Evolutionary conservation across 2,797 vertebrate genomes (phyloP), one percentile per base, ranked within the genome.

Genomic region (Notoglanidium macrostoma): DNA sequence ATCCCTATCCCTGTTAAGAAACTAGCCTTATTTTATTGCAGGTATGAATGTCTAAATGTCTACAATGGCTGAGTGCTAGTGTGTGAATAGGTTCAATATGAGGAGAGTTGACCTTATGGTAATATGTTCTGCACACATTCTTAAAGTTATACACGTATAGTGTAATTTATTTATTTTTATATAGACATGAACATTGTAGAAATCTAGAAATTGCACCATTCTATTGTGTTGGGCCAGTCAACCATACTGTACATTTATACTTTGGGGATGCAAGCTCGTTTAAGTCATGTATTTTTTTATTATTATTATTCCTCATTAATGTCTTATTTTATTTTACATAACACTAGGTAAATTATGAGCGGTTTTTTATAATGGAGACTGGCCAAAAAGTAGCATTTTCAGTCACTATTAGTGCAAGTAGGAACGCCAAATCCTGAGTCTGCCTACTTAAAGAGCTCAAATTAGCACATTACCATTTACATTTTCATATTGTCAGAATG

Each of bases 1-100:
- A 54, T 77, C 70, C 84, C 55, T 76, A 90, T 92, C 93, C 91
- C 92, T 88, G n/a, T 23, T 92, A 95, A 95, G 93, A 88, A 90
- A 89, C 94, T 95, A 95, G 96, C 96, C 96, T 96, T 96, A 96
- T 93, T 95, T 94, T 95, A 95, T 91, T 92, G 90, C 95, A 94
- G 92, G 89, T 91, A 74, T 93, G 91, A 91, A 90, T 85, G 85
- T 93, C 92, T 91, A 32, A 83, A 46, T 44, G 40, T 46, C 40
- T 65, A 84, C 78, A 78, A 70, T 70, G 80, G 83, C 70, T 89
- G 89, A 91, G 76, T 89, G 89, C 46, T 83, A 86, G 83, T 86
- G 85, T 88, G 88, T 86, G 73, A 83, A 80, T 77, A 21, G 86
- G 86, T 84, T 72, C 86, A 67, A 51, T 82, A 82, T 83, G 73